Conservation (phyloP, 2,113 vertebrate species). For the Sapajus apella region DNA sequence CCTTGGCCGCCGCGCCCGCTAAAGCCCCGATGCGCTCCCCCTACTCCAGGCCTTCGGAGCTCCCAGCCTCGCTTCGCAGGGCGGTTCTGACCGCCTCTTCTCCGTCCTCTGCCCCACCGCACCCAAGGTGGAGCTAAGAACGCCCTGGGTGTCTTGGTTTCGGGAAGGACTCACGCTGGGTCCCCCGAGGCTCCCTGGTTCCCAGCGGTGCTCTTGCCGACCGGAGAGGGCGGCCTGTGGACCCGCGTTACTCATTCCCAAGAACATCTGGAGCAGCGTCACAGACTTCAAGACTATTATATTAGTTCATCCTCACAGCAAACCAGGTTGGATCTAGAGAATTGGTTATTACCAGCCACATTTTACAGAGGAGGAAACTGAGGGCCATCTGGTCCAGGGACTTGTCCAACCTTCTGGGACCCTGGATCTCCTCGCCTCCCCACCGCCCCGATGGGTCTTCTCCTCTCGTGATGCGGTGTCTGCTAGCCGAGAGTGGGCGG, state of each 20-base stretch:
- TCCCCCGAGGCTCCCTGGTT: neutral
- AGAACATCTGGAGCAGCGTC: neutral
- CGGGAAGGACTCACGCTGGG: neutral
- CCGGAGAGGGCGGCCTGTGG: neutral
- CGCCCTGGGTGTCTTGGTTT: neutral
- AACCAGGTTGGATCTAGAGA: neutral
- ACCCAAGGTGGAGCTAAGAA: neutral
- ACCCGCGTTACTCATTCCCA: neutral
- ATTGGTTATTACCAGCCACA: neutral
- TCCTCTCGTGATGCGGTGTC: neutral
- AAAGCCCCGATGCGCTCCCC: rapidly evolving
- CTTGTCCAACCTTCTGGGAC: neutral
- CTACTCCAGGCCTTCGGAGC: neutral
- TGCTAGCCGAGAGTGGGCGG: rapidly evolving
- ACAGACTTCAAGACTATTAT: neutral
- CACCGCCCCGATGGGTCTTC: neutral
- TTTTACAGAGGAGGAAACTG: constrained; percentile 20
- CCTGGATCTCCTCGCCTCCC: neutral
- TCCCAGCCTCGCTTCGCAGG: rapidly evolving
- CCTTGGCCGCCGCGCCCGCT: neutral
- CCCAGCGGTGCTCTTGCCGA: neutral
- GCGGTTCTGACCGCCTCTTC: rapidly evolving
- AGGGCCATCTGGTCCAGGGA: neutral
- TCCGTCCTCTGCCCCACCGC: neutral
- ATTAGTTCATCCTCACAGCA: neutral